Evolutionary conservation across 2,888 invertebrate genomes (phyloP).

Genomic region (Drosophila lutescens): DNA sequence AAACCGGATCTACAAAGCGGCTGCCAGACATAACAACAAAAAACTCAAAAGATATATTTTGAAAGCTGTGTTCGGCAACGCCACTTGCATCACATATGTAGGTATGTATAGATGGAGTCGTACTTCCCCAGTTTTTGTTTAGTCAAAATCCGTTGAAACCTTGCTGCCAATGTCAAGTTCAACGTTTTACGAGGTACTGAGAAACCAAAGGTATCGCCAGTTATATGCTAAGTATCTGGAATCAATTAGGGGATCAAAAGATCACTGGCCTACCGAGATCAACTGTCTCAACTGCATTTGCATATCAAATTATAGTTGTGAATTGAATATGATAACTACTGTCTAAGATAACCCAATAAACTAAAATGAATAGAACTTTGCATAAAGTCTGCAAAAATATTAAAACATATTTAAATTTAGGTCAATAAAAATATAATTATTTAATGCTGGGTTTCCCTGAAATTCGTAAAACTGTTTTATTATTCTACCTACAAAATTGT

Average conservation of each 20-base stretch:
- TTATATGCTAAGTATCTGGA: conserved; percentile 4
- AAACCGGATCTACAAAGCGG: conserved; percentile 24
- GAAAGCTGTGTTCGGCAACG: conserved; percentile 19
- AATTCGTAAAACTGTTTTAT: neutral
- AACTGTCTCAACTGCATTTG: conserved; percentile 15
- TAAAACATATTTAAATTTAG: neutral
- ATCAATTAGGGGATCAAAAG: conserved; percentile 20
- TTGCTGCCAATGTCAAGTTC: conserved; percentile 57
- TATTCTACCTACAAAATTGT: no score
- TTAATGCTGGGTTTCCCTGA: neutral
- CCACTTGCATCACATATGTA: conserved; percentile 13
- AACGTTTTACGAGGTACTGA: conserved; percentile 20
- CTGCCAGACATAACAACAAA: conserved; percentile 17
- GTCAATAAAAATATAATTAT: neutral
- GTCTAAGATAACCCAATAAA: neutral
- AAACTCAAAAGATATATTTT: conserved; percentile 16
- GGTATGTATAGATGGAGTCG: no score
- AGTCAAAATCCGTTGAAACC: conserved; percentile 2
- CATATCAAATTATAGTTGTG: conserved; percentile 21
- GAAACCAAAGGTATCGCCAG: neutral
- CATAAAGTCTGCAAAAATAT: neutral
- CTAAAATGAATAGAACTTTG: neutral
- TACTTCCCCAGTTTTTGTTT: conserved; percentile 9
- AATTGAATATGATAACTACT: neutral
- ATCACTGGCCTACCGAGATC: conserved; percentile 9